These are phyloP conservation scores for Aphidoletes aphidimyza DNA, from an alignment of 2,888 invertebrate genomes.

Conservation along the genomic window DNA sequence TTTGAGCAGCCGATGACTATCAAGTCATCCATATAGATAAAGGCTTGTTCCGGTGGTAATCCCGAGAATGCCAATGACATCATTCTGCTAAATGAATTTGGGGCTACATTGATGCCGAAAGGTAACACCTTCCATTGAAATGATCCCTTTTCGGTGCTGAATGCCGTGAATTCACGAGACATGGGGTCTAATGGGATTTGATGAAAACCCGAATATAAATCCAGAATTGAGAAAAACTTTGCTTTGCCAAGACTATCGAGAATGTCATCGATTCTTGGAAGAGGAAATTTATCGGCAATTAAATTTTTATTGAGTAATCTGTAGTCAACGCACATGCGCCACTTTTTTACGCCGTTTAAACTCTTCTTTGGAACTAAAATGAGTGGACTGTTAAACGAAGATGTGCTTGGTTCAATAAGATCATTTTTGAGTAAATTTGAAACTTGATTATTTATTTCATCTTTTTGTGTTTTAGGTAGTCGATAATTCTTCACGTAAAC, in stretches of 20 bases:
- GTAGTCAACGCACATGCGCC: constrained; percentile 55
- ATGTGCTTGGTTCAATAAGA: constrained; percentile 58
- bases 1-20: constrained; percentile 58
- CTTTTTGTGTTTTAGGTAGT: constrained; percentile 57
- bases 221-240: constrained; percentile 53
- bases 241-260: constrained; percentile 55
- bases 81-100: constrained; percentile 59
- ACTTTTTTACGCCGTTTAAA: constrained; percentile 55
- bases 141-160: constrained; percentile 56
- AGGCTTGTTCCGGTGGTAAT: constrained; percentile 57
- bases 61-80: constrained; percentile 60
- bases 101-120: constrained; percentile 59
- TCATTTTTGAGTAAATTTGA: constrained; percentile 57
- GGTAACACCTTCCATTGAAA: constrained; percentile 59
- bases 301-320: constrained; percentile 17
- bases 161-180: background rate
- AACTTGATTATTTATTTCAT: constrained; percentile 58
- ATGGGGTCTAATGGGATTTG: constrained; percentile 5
- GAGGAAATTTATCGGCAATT: constrained; percentile 55
- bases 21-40: constrained; percentile 59
- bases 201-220: constrained; percentile 39
- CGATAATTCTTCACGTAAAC: constrained; percentile 59
- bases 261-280: constrained; percentile 56
- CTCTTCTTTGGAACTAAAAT: constrained; percentile 59
- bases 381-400: constrained; percentile 58